Conservation (phyloP, 1,140 invertebrate genomes). For the Saccostrea cuccullata region DNA sequence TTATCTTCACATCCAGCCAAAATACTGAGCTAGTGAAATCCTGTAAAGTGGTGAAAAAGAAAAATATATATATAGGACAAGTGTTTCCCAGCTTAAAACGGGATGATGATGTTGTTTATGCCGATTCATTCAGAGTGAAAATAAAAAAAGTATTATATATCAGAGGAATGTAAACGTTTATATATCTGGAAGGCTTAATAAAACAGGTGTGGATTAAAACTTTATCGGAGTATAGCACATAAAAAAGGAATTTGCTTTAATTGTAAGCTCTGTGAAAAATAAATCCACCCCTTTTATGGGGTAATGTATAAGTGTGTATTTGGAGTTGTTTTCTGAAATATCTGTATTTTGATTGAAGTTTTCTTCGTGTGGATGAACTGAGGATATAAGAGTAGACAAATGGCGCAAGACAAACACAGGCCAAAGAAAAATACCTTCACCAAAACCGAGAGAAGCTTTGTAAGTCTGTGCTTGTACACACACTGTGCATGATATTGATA, state of each 20-base stretch:
- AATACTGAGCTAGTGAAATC: background rate
- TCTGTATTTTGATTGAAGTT: slow-evolving; percentile 27
- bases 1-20: background rate
- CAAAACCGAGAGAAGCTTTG: slow-evolving; percentile 22
- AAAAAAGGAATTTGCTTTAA: background rate
- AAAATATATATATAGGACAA: background rate
- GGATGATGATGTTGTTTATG: background rate
- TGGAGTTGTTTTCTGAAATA: slow-evolving; percentile 4
- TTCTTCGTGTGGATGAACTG: background rate
- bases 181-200: background rate
- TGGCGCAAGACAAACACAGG: slow-evolving; percentile 31
- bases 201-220: background rate
- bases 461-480: slow-evolving; percentile 32
- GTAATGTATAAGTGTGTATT: background rate
- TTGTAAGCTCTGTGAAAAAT: background rate
- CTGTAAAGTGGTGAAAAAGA: background rate
- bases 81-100: background rate
- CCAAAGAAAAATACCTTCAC: slow-evolving; percentile 33
- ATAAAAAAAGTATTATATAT: background rate
- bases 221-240: background rate
- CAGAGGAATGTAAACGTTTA: slow-evolving; percentile 5
- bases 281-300: background rate
- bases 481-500: slow-evolving; percentile 13
- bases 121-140: background rate
- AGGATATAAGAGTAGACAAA: slow-evolving; percentile 27